These are phyloP conservation scores for Nipponacmea schrenckii DNA, from an alignment of 2,888 invertebrate species.

Conservation along the genomic window DNA sequence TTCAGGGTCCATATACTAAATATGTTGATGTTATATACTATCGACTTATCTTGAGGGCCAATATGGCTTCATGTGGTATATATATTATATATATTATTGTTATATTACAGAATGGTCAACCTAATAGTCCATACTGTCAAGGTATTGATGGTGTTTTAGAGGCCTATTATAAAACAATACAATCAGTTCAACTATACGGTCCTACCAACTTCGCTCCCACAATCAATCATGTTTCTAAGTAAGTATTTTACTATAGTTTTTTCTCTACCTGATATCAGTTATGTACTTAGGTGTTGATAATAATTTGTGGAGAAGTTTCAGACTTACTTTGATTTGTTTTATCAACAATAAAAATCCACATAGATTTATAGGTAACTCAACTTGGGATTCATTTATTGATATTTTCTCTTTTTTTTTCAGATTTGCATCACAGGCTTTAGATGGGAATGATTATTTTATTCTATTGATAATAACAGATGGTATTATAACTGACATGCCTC, in stretches of 20 bases:
- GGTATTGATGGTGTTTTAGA: slow-evolving; percentile 70
- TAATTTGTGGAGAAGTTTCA: no score
- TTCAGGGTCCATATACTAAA: no score
- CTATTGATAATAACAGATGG: slow-evolving; percentile 75
- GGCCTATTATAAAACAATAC: slow-evolving; percentile 70
- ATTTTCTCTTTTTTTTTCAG: slow-evolving; percentile 38
- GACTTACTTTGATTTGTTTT: no score
- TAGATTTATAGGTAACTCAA: neutral
- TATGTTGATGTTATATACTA: no score
- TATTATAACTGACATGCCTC: slow-evolving; percentile 73
- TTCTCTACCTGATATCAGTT: neutral
- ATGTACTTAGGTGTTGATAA: no score
- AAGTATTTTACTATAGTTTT: slow-evolving; percentile 24
- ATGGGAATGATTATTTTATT: slow-evolving; percentile 73
- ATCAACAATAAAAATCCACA: no score
- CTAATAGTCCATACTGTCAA: slow-evolving; percentile 69
- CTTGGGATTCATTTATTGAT: neutral
- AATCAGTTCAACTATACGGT: slow-evolving; percentile 71
- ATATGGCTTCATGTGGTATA: neutral
- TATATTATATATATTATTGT: neutral
- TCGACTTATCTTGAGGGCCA: no score
- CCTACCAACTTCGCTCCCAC: slow-evolving; percentile 75
- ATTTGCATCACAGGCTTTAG: slow-evolving; percentile 69
- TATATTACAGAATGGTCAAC: slow-evolving; percentile 68
- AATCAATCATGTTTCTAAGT: slow-evolving; percentile 70